phyloP scores from a whole-genome alignment of 2,113 vertebrate species.

The Cyprinodon brontotheroides region DNA sequence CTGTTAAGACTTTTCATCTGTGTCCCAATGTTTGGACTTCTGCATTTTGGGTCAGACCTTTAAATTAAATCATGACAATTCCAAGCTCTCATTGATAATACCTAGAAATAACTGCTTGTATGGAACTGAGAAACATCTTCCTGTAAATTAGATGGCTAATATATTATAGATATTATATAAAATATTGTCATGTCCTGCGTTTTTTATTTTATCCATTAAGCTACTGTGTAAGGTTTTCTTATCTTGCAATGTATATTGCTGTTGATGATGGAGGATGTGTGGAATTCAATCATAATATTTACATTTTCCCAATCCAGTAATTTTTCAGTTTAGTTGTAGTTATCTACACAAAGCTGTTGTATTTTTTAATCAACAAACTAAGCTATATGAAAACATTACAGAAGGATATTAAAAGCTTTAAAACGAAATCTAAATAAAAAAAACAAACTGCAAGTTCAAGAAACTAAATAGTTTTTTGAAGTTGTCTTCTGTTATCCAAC shows the following conservation, averaged over 20 bases:
- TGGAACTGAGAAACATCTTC: background rate
- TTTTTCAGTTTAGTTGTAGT: background rate
- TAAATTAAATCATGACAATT: too few relatives aligned
- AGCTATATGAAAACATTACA: too few relatives aligned
- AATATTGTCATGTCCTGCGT: background rate
- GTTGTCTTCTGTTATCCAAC: background rate
- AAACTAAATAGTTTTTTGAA: background rate
- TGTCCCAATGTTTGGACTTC: too few relatives aligned
- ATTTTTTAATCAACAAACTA: background rate
- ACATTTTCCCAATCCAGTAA: background rate
- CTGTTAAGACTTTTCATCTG: too few relatives aligned
- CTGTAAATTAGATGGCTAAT: background rate
- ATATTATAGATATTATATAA: background rate
- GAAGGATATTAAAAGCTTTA: too few relatives aligned
- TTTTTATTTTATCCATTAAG: background rate
- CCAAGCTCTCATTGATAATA: background rate
- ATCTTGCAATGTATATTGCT: background rate
- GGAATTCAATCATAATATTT: background rate
- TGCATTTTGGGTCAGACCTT: too few relatives aligned
- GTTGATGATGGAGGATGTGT: too few relatives aligned
- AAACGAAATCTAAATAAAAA: background rate
- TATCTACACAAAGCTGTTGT: background rate
- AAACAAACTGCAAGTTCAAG: background rate
- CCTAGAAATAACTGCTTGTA: background rate
- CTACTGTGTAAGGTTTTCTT: background rate